Conservation (phyloP, 2,113 vertebrate genomes). For the Vanacampus margaritifer region DNA sequence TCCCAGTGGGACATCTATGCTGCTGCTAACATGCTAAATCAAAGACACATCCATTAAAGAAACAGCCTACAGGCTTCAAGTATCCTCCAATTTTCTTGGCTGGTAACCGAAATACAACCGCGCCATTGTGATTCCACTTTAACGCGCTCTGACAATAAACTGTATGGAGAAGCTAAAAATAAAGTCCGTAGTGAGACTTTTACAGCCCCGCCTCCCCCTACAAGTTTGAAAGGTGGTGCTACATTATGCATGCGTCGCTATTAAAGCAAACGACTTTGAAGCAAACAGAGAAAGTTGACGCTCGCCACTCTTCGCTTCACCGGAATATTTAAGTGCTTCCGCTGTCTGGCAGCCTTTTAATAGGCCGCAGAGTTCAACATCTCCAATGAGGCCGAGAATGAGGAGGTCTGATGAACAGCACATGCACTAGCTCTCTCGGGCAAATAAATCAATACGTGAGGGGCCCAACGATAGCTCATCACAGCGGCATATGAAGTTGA, state of each 20-base stretch:
- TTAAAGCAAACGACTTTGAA: constrained; percentile 27
- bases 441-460: constrained; percentile 50
- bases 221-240: constrained; percentile 15
- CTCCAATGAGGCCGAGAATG: constrained; percentile 6
- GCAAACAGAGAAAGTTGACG: constrained; percentile 31
- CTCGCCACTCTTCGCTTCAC: constrained; percentile 33
- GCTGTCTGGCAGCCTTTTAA: constrained; percentile 36
- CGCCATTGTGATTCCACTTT: not conserved
- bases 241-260: constrained; percentile 27
- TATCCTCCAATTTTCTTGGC: too few relatives aligned
- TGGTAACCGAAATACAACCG: too few relatives aligned
- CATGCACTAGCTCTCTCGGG: constrained; percentile 12
- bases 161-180: not conserved
- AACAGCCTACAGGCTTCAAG: too few relatives aligned
- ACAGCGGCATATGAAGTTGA: constrained; percentile 33
- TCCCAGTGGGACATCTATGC: not conserved
- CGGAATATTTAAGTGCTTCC: constrained; percentile 40
- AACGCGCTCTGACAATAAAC: not conserved
- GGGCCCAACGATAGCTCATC: constrained; percentile 42
- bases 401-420: constrained; percentile 31
- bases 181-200: constrained; percentile 2
- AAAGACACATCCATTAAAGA: not conserved
- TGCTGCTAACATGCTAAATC: not conserved
- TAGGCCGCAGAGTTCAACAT: constrained; percentile 36
- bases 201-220: not conserved